phyloP scores from a whole-genome alignment of 64 coral and sea anemone species.

The Montipora sp. region DNA sequence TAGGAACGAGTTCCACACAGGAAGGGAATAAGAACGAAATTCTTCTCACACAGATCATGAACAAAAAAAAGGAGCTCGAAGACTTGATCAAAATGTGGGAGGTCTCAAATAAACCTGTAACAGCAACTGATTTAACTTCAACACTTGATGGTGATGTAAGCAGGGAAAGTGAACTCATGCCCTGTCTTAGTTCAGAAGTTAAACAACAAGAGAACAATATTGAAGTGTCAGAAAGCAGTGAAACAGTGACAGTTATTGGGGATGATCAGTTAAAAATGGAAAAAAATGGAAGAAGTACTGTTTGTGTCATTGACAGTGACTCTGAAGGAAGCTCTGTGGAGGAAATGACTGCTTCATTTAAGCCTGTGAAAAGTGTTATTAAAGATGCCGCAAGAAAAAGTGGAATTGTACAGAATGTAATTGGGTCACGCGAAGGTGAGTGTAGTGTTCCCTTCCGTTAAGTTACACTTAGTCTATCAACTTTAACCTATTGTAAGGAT shows the following conservation, averaged over 20 bases:
- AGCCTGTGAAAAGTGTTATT: no score
- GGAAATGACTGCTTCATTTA: background rate
- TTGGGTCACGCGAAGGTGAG: background rate
- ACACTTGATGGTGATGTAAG: background rate
- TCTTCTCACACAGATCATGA: conserved; percentile 45
- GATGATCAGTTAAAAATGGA: background rate
- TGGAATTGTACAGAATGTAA: background rate
- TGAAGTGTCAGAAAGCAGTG: background rate
- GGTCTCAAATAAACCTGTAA: background rate
- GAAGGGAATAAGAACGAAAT: conserved; percentile 16
- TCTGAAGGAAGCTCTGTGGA: conserved; percentile 25
- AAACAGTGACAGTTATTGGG: conserved; percentile 3
- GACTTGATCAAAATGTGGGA: conserved; percentile 66
- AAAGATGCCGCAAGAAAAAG: background rate
- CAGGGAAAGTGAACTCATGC: background rate
- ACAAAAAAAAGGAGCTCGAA: conserved; percentile 68
- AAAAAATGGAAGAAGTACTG: background rate
- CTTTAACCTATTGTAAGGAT: background rate
- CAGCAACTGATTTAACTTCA: background rate
- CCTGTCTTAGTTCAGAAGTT: background rate
- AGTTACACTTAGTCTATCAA: no score
- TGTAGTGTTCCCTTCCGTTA: background rate
- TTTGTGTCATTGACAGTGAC: conserved; percentile 9
- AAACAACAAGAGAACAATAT: background rate
- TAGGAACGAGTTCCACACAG: background rate